A percentile compares a stretch with the other conserved stretches of the same genome.
Conservation (phyloP, 2,888 invertebrate species). For the Phyto melanocephala region DNA sequence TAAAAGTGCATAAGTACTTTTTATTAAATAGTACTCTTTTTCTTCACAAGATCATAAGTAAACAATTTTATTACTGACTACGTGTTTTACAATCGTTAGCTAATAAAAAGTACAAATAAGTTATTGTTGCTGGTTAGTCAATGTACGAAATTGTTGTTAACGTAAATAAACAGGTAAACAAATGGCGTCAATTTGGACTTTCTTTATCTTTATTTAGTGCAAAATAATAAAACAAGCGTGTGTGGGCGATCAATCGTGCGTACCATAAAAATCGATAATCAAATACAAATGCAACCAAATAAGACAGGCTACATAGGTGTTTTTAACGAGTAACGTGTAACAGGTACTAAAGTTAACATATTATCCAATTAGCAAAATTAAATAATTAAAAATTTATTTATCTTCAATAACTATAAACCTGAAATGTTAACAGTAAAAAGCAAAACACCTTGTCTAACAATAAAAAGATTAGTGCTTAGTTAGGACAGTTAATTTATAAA, state of each 20-base stretch:
- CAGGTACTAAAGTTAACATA: background rate
- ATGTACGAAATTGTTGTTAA: constrained; percentile 28
- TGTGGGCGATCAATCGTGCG: constrained; percentile 59
- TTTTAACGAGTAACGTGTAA: background rate
- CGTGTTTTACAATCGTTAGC: constrained; percentile 19
- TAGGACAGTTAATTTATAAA: no score
- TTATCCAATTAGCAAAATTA: constrained; percentile 6
- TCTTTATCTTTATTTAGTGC: constrained; percentile 66
- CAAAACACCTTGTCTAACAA: background rate
- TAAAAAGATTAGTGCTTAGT: background rate
- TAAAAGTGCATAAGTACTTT: no score
- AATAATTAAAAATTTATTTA: background rate
- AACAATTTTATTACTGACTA: background rate
- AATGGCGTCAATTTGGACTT: constrained; percentile 15
- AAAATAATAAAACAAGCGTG: constrained; percentile 49
- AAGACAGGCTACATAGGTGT: background rate
- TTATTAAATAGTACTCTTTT: no score
- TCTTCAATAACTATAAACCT: no score
- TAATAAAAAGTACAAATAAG: constrained; percentile 55
- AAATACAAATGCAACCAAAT: constrained; percentile 15
- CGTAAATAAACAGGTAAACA: background rate
- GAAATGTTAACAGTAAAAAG: background rate
- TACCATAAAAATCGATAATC: constrained; percentile 35
- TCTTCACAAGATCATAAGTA: no score
- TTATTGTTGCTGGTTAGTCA: background rate